Conservation (phyloP, 2,113 vertebrate genomes). For the Ageneiosus marmoratus region DNA sequence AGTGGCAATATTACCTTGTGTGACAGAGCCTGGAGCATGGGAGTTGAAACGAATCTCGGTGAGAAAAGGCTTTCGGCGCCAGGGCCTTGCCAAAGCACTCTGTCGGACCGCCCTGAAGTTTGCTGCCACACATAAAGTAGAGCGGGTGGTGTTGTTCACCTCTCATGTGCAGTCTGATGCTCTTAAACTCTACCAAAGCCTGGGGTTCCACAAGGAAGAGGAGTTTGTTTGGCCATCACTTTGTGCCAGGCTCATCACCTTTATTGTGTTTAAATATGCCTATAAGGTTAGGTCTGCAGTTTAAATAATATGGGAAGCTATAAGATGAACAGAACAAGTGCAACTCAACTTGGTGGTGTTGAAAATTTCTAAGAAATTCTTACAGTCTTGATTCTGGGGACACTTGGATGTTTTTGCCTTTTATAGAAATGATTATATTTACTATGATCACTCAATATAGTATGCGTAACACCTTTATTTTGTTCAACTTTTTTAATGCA, state of each 20-base stretch:
- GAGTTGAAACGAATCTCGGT: constrained; percentile 64
- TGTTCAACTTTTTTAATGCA: neutral
- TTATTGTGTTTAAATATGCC: constrained; percentile 54
- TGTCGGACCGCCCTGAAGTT: constrained; percentile 58
- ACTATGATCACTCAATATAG: neutral
- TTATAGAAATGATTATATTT: neutral
- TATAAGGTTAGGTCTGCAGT: constrained; percentile 12
- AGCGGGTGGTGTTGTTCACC: constrained; percentile 65
- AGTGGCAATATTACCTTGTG: constrained; percentile 56
- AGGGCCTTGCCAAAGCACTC: constrained; percentile 64
- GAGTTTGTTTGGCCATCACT: constrained; percentile 59
- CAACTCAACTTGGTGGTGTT: neutral
- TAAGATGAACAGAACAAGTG: neutral
- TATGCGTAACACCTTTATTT: neutral
- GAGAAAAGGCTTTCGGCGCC: constrained; percentile 56
- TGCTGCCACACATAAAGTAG: constrained; percentile 47
- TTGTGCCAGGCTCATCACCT: constrained; percentile 52
- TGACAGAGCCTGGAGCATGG: constrained; percentile 43
- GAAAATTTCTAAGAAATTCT: neutral
- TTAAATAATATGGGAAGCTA: neutral
- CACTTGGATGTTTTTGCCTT: neutral
- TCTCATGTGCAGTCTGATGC: constrained; percentile 67
- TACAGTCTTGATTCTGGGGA: neutral
- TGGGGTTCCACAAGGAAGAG: constrained; percentile 54
- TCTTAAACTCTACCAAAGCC: constrained; percentile 57